A percentile compares a stretch with the other conserved stretches of the same genome.
Evolutionary conservation across 2,888 invertebrate species (phyloP).

Genomic region (Panzeria rudis): DNA sequence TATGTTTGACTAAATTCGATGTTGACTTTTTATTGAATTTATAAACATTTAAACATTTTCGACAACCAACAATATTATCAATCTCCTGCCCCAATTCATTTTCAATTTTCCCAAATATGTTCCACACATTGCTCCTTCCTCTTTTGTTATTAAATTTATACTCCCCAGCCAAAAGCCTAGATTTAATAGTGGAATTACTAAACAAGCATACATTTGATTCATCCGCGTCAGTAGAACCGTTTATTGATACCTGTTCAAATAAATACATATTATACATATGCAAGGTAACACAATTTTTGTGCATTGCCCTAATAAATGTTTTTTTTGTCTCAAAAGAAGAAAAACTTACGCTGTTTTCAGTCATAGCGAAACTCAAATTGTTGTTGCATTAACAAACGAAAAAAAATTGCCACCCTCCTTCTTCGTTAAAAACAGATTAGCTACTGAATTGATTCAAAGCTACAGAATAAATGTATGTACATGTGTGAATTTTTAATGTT

Average conservation of each 20-base stretch:
- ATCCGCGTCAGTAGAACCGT: slow-evolving; percentile 25
- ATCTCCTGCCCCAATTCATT: slow-evolving; percentile 42
- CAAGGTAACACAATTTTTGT: slow-evolving; percentile 18
- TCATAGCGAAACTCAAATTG: slow-evolving; percentile 10
- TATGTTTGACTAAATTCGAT: slow-evolving; percentile 57
- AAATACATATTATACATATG: slow-evolving; percentile 14
- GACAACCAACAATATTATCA: slow-evolving; percentile 30
- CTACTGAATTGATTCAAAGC: slow-evolving; percentile 11
- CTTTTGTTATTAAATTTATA: slow-evolving; percentile 31
- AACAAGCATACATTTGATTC: slow-evolving; percentile 35
- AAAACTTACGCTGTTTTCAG: slow-evolving; percentile 19
- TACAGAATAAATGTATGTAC: not conserved
- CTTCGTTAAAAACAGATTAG: slow-evolving; percentile 14
- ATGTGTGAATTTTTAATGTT: slow-evolving; percentile 31
- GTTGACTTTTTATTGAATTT: slow-evolving; percentile 33
- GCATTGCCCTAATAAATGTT: slow-evolving; percentile 24
- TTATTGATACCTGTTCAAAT: slow-evolving; percentile 22
- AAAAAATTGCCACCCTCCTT: not conserved
- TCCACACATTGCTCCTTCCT: slow-evolving; percentile 46
- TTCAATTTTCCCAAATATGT: slow-evolving; percentile 47
- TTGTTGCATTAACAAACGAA: slow-evolving; percentile 6
- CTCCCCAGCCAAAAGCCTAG: slow-evolving; percentile 15
- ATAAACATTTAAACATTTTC: slow-evolving; percentile 46
- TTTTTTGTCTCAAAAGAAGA: slow-evolving; percentile 19
- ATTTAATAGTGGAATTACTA: slow-evolving; percentile 29